Evolutionary conservation across 1,140 invertebrate genomes (phyloP).

Genomic region (Philaenus spumarius): DNA sequence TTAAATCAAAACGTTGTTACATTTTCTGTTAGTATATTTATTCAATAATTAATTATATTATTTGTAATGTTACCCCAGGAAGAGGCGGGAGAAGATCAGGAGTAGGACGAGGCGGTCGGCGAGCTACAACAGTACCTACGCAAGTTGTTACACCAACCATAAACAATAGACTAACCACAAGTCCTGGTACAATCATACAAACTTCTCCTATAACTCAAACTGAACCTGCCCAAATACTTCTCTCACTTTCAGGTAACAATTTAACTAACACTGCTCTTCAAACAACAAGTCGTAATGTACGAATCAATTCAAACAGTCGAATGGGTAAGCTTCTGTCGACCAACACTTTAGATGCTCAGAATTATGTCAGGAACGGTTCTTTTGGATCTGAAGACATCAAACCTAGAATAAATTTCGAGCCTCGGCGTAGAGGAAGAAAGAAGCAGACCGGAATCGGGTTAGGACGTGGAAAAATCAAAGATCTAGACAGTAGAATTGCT

Average conservation of each 20-base stretch:
- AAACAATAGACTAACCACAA: not conserved
- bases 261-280: constrained; percentile 17
- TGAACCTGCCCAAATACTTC: constrained; percentile 34
- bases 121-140: too few relatives aligned
- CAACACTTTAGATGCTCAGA: not conserved
- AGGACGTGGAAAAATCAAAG: constrained; percentile 19
- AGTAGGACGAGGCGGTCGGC: constrained; percentile 17
- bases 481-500: constrained; percentile 13
- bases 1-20: too few relatives aligned
- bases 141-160: too few relatives aligned
- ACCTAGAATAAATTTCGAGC: constrained; percentile 20
- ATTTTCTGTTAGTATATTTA: too few relatives aligned
- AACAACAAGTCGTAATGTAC: constrained; percentile 23
- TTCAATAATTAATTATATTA: too few relatives aligned
- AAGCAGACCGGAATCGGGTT: constrained; percentile 9
- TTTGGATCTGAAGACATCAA: not conserved
- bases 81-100: constrained; percentile 23
- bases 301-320: constrained; percentile 17
- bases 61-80: too few relatives aligned
- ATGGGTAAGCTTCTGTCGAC: not conserved
- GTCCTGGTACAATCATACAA: not conserved
- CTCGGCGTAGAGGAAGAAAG: constrained; percentile 20
- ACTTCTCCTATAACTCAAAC: constrained; percentile 25
- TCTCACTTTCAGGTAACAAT: constrained; percentile 30
- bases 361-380: constrained; percentile 2